Conservation (phyloP, 2,888 invertebrate species). For the Pristionchus maxplancki region DNA sequence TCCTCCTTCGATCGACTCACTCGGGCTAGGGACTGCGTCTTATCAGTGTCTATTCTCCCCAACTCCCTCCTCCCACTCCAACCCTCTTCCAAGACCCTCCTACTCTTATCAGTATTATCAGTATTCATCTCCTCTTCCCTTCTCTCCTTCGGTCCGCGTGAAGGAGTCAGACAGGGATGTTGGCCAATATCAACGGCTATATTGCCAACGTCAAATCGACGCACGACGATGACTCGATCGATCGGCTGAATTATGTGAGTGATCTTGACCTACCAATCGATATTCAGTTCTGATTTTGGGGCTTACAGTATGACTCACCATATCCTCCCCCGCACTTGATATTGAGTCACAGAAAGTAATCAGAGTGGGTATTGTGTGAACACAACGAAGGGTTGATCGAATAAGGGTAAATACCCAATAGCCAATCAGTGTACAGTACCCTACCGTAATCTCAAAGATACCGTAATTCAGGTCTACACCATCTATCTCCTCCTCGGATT, state of each 20-base stretch:
- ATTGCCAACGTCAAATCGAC: conserved; percentile 61
- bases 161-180: conserved; percentile 51
- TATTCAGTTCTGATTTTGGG: too few species aligned
- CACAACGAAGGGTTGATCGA: neutral
- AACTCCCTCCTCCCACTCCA: neutral
- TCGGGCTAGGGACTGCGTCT: conserved; percentile 1
- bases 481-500: conserved; percentile 78
- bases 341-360: neutral
- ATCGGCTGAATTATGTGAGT: conserved; percentile 79
- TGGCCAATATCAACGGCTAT: conserved; percentile 57
- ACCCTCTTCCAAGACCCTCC: neutral
- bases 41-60: neutral
- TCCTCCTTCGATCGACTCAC: neutral
- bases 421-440: neutral
- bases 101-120: conserved; percentile 58
- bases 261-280: neutral
- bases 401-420: neutral
- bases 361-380: too few species aligned
- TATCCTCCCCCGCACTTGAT: neutral
- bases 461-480: conserved; percentile 77
- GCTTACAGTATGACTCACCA: neutral
- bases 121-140: neutral
- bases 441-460: neutral
- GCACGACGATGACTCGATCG: conserved; percentile 78
- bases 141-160: conserved; percentile 18